Evolutionary conservation across 2,113 vertebrate species (phyloP).

Genomic region (Hemicordylus capensis): DNA sequence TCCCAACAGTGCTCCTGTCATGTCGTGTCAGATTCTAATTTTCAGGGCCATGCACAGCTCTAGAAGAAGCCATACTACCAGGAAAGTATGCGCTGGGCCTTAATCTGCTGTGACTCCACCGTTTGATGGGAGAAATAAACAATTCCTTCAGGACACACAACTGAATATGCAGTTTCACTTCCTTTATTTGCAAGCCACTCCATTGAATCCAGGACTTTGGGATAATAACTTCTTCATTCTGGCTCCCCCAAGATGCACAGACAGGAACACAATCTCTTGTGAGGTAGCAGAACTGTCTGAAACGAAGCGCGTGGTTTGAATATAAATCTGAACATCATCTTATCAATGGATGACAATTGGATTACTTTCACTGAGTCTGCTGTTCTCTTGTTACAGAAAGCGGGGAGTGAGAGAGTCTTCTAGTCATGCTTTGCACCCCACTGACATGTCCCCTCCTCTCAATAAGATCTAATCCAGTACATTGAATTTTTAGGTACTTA

Average conservation of each 20-base stretch:
- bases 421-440: constrained; percentile 50
- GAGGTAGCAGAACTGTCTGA: constrained; percentile 21
- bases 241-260: background rate
- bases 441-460: background rate
- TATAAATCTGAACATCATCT: constrained; percentile 43
- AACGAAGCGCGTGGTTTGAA: background rate
- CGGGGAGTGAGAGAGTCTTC: constrained; percentile 41
- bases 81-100: too few species aligned
- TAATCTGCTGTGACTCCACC: too few species aligned
- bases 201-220: background rate
- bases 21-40: too few species aligned
- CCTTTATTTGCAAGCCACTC: background rate
- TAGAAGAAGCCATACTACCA: too few species aligned
- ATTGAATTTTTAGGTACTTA: constrained; percentile 61
- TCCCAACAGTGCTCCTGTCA: too few species aligned
- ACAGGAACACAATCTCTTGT: background rate
- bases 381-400: constrained; percentile 35
- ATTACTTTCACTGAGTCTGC: constrained; percentile 52
- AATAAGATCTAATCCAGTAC: constrained; percentile 51
- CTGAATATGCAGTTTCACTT: background rate
- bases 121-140: background rate
- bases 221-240: constrained; percentile 12
- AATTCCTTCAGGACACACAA: background rate
- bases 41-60: too few species aligned
- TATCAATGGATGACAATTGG: constrained; percentile 38